Percentiles rank a stretch among this genome's conserved stretches.
Evolutionary conservation across 2,113 vertebrate species (phyloP).

Genomic region (Sphyrna mokarran): DNA sequence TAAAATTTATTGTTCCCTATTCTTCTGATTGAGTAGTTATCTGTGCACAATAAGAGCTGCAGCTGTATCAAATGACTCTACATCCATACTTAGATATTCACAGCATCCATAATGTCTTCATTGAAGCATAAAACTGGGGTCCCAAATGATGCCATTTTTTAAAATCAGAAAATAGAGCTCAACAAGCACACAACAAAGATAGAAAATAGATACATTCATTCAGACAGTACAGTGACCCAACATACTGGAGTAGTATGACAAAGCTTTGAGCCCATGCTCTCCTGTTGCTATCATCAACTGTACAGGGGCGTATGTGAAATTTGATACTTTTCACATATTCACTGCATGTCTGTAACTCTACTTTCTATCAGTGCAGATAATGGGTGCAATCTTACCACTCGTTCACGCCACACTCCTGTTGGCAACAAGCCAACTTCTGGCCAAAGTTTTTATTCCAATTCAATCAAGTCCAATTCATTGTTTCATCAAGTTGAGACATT

Average conservation of each 20-base stretch:
- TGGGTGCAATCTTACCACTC: no score
- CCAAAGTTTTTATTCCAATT: no score
- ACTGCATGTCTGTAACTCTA: not conserved
- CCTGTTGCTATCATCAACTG: not conserved
- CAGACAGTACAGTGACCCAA: not conserved
- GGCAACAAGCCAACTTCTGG: no score
- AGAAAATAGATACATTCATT: not conserved
- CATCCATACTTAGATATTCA: not conserved
- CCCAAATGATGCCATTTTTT: not conserved
- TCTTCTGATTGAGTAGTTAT: slow-evolving; percentile 5
- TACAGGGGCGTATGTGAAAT: not conserved
- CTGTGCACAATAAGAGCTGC: not conserved
- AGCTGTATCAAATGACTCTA: not conserved
- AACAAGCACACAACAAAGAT: slow-evolving; percentile 20
- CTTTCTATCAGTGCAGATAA: not conserved
- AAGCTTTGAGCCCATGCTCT: not conserved
- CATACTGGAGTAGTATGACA: not conserved
- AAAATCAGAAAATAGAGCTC: not conserved
- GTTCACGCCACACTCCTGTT: no score
- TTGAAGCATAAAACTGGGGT: not conserved
- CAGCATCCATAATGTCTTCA: not conserved
- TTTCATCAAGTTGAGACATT: no score
- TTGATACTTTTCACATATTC: not conserved
- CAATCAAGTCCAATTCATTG: no score
- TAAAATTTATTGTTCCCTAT: not conserved